phyloP scores from a whole-genome alignment of 1,140 invertebrate species.

The Myzus persicae region DNA sequence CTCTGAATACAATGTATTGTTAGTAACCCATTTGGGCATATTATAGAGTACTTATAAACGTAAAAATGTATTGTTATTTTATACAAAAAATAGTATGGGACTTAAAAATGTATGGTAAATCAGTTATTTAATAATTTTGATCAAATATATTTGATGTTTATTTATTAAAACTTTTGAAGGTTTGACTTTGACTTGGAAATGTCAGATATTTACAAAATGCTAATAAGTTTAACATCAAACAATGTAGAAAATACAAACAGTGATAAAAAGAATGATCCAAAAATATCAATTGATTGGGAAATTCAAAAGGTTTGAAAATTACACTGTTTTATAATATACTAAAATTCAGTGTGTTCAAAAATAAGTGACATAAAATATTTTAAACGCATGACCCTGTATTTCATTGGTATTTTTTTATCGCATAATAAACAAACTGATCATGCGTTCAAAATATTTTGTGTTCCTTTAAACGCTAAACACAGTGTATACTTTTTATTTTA shows the following conservation, averaged over 20 bases:
- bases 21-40: neutral
- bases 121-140: neutral
- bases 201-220: conserved; percentile 38
- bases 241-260: neutral
- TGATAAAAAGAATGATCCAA: neutral
- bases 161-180: neutral
- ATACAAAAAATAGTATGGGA: no score
- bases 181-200: conserved; percentile 52
- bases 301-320: conserved; percentile 43
- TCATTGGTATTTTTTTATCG: no score
- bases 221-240: neutral
- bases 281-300: conserved; percentile 28
- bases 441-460: no score
- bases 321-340: neutral
- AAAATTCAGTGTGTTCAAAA: no score
- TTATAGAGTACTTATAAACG: no score
- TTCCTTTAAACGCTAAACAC: no score
- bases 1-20: neutral
- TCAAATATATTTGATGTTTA: neutral
- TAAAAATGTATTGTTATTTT: no score
- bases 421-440: no score
- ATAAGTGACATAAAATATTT: no score
- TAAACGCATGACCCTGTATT: no score
- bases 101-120: neutral
- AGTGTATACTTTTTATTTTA: neutral